Percentiles rank a stretch among this genome's conserved stretches.
These are phyloP conservation scores for Phacellophora camtschatica DNA, from an alignment of 30 jellyfish, hydroid and myxozoan genomes.

Conservation along the genomic window DNA sequence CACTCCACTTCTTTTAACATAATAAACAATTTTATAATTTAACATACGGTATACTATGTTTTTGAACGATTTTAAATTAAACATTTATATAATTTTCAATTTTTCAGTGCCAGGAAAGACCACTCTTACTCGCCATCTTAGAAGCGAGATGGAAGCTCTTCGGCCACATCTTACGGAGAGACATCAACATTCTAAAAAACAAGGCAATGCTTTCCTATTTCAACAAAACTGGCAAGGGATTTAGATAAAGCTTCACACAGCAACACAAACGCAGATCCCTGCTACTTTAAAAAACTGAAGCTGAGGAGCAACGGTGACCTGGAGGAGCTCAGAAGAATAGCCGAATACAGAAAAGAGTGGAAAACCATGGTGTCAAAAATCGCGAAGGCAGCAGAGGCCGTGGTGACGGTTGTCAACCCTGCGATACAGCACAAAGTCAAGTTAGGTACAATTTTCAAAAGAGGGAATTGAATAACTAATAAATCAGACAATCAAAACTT, in stretches of 20 bases:
- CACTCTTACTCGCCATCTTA: no score
- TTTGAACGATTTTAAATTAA: no score
- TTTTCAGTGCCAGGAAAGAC: no score
- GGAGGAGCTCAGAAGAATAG: background rate
- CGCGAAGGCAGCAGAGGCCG: background rate
- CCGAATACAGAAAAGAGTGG: background rate
- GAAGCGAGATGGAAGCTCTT: background rate
- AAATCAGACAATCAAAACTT: background rate
- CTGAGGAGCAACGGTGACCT: background rate
- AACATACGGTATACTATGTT: no score
- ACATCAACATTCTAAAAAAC: background rate
- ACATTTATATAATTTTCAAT: no score
- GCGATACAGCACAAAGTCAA: background rate
- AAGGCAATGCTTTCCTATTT: background rate
- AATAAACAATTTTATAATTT: no score
- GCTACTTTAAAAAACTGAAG: background rate
- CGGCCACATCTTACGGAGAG: background rate
- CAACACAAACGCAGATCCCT: background rate
- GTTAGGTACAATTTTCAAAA: no score
- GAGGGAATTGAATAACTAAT: background rate
- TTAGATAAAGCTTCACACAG: background rate
- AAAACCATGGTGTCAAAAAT: background rate
- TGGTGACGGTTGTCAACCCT: background rate
- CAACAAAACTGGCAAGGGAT: slow-evolving; percentile 4
- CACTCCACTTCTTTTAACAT: no score